phyloP scores from a whole-genome alignment of 1,140 invertebrate genomes.

The Oscheius sp. region DNA sequence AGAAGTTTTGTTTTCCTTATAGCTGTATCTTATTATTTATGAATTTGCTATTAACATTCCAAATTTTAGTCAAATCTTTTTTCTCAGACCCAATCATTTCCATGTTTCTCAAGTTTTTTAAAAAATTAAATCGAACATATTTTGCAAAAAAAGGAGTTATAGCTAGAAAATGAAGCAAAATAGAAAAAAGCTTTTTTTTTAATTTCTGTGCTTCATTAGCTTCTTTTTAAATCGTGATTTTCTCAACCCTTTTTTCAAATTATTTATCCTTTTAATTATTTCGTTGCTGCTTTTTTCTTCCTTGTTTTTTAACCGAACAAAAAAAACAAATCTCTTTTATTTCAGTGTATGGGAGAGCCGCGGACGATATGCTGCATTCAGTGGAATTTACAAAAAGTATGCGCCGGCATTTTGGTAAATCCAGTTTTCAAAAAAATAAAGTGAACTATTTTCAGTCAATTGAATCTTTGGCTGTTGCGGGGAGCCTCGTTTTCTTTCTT shows the following conservation, averaged over 20 bases:
- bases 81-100: too few relatives aligned
- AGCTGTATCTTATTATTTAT: too few relatives aligned
- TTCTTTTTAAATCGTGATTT: too few relatives aligned
- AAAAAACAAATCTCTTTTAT: not conserved
- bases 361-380: not conserved
- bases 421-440: not conserved
- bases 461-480: not conserved
- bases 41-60: too few relatives aligned
- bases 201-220: too few relatives aligned
- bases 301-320: not conserved
- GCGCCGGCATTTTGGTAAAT: not conserved
- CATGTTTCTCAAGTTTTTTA: too few relatives aligned
- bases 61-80: too few relatives aligned
- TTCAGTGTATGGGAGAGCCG: slow-evolving; percentile 1
- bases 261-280: not conserved
- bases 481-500: not conserved
- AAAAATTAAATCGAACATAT: too few relatives aligned
- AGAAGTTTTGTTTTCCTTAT: too few relatives aligned
- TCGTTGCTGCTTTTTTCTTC: not conserved
- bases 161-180: too few relatives aligned
- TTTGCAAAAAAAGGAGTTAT: too few relatives aligned
- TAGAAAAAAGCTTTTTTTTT: too few relatives aligned
- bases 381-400: not conserved
- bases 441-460: not conserved
- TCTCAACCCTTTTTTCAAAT: not conserved